Percentiles rank a stretch among this genome's conserved stretches.
Conservation (phyloP, 2,888 invertebrate genomes). For the Plagiodera versicolora region DNA sequence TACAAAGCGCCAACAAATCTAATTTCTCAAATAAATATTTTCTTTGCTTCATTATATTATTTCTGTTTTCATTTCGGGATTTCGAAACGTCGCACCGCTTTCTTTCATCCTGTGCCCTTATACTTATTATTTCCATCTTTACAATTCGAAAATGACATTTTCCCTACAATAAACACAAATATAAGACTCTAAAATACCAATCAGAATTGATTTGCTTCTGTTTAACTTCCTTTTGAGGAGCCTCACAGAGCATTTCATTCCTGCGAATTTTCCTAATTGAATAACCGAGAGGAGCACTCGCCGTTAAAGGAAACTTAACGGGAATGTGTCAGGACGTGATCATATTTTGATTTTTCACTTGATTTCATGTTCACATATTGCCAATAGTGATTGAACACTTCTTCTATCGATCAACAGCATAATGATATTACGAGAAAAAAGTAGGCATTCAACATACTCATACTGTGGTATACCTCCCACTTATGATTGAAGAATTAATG, state of each 20-base stretch:
- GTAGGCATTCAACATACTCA: too few species aligned
- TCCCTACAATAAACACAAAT: conserved; percentile 41
- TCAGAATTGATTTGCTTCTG: conserved; percentile 34
- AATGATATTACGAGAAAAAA: too few species aligned
- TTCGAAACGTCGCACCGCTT: conserved; percentile 35
- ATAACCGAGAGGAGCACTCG: conserved; percentile 15
- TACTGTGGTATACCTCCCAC: too few species aligned
- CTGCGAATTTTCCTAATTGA: conserved; percentile 29
- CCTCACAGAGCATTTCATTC: conserved; percentile 19
- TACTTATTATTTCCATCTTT: conserved; percentile 47
- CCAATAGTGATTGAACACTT: too few species aligned
- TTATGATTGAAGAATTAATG: too few species aligned
- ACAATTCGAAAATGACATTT: conserved; percentile 46
- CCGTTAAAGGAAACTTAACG: not conserved
- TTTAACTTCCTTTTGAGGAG: conserved; percentile 32
- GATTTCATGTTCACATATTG: not conserved
- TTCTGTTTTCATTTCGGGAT: conserved; percentile 52
- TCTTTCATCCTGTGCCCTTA: conserved; percentile 46
- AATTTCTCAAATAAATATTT: conserved; percentile 58
- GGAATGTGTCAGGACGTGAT: not conserved
- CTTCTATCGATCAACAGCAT: too few species aligned
- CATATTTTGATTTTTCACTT: not conserved
- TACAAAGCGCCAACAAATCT: conserved; percentile 55
- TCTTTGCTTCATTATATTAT: conserved; percentile 57
- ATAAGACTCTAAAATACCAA: conserved; percentile 35